phyloP scores from a whole-genome alignment of 2,113 vertebrate species.

The Balaeniceps rex region DNA sequence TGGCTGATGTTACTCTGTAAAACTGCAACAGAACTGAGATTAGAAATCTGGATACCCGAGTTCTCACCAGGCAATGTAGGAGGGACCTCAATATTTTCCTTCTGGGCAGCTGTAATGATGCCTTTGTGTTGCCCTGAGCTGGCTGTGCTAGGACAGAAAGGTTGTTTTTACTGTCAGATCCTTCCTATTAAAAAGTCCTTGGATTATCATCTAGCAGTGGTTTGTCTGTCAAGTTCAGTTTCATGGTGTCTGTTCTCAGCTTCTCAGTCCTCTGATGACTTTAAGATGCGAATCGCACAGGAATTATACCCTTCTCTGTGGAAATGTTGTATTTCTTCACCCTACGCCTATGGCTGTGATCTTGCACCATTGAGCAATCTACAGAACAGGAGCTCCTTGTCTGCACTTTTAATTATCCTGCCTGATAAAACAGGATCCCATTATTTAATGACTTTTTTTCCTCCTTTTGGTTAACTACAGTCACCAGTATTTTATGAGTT shows the following conservation, averaged over 20 bases:
- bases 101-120: not conserved
- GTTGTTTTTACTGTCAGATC: not conserved
- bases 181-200: not conserved
- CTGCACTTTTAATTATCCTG: not conserved
- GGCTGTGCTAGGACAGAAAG: not conserved
- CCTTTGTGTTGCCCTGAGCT: not conserved
- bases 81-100: not conserved
- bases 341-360: not conserved
- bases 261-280: not conserved
- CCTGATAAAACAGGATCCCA: not conserved
- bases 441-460: not conserved
- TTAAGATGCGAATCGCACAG: not conserved
- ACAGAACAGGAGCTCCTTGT: not conserved
- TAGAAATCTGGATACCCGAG: not conserved
- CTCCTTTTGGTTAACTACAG: not conserved
- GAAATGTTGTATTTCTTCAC: not conserved
- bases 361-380: not conserved
- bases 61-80: not conserved
- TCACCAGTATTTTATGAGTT: not conserved
- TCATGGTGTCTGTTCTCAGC: not conserved
- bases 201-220: not conserved
- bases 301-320: not conserved
- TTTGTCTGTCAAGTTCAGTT: not conserved
- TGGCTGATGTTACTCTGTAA: not conserved
- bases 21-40: not conserved